Base-by-base conservation (phyloP, 2,888 invertebrate genomes). In the Hemicrepidius hirtus region DNA sequence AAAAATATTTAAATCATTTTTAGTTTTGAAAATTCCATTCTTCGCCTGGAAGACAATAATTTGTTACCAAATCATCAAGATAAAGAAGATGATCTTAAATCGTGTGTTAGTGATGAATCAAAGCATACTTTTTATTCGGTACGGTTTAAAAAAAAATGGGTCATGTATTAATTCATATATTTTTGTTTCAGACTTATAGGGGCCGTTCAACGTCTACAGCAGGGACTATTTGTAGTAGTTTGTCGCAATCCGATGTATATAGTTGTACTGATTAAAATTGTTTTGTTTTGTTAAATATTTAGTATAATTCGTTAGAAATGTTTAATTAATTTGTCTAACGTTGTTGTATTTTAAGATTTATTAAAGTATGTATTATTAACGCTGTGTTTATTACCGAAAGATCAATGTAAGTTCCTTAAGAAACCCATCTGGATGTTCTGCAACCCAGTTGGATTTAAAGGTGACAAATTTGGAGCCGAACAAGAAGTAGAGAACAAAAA, bases 41-140 rank as follows among this genome's bases (percentile, higher is more conserved):
- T 67, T 44, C 70, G 49, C 18, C 13, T 68, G 4, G 68, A 68
- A 46, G 46, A 18, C 6, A 57, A 37, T 28, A 57, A 57, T 37
- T 37, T 57, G 18, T 0, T 18, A 12, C 9, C n/a, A 32, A 5
- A 2, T 37, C 3, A 9, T 63, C 12, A 41, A 13, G 49, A 59
- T 12, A 68, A 69, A 37, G 67, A 55, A n/a, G 79, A 79, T 46
- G 80, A 79, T 44, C 59, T 76, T 12, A 62, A 53, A 28, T 78
- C 79, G 7, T 76, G 78, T 69, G 67, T 75, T 18, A 80, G 80
- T 70, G 71, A 67, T 18, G 79, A 78, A 55, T 80, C 80, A 2
- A 68, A 76, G 21, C 75, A 71, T 13, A 80, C 79, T 24, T 80
- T 75, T 65, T 78, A 76, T 70, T 79, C 79, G 10, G 80, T 80